These are phyloP conservation scores for Drosophila fulvimacula DNA, from an alignment of 2,888 invertebrate genomes.

Conservation along the genomic window DNA sequence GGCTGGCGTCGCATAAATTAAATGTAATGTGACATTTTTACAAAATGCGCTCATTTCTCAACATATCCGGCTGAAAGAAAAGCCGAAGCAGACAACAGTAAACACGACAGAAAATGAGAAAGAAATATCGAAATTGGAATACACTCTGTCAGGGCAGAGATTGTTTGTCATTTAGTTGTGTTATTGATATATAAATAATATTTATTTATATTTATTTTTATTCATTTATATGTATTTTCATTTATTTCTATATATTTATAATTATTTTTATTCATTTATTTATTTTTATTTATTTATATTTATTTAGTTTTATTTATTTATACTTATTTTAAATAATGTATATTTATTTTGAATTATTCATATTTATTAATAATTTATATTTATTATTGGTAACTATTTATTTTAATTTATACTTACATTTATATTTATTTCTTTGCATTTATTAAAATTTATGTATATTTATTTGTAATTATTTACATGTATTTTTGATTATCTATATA, in stretches of 20 bases:
- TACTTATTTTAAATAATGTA: no score
- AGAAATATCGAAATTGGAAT: slow-evolving; percentile 16
- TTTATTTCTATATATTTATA: neutral
- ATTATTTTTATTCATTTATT: neutral
- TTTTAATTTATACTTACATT: no score
- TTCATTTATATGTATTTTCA: neutral
- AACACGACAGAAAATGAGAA: neutral
- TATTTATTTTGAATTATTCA: no score
- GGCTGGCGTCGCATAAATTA: slow-evolving; percentile 80
- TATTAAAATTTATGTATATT: no score
- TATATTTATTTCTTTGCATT: no score
- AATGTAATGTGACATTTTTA: slow-evolving; percentile 84
- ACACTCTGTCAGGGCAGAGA: neutral
- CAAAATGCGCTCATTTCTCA: slow-evolving; percentile 84
- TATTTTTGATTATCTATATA: no score
- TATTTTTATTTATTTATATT: neutral
- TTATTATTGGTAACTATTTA: neutral
- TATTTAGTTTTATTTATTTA: neutral
- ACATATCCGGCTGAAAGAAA: slow-evolving; percentile 72
- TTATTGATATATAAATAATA: no score
- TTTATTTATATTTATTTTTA: no score
- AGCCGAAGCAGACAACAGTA: slow-evolving; percentile 23
- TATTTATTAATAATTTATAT: neutral
- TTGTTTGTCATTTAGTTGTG: neutral
- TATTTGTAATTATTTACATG: no score